A percentile compares a stretch with the other conserved stretches of the same genome.
These are phyloP conservation scores for Sapayoa aenigma DNA, from an alignment of 2,113 vertebrate species.

Conservation along the genomic window DNA sequence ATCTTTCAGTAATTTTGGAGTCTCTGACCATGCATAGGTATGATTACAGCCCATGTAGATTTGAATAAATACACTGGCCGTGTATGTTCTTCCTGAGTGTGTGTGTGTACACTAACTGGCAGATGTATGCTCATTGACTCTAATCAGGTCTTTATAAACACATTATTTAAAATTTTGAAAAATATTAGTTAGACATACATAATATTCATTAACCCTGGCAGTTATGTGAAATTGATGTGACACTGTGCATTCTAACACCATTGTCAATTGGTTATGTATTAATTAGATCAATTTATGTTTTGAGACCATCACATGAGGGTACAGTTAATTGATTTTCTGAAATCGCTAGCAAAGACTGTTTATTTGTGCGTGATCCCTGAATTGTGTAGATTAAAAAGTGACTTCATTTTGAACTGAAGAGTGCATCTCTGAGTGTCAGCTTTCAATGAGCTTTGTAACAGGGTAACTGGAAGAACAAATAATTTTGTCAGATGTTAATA, in stretches of 20 bases:
- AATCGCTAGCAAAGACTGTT: background rate
- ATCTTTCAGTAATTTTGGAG: background rate
- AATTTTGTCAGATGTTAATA: background rate
- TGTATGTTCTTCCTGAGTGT: background rate
- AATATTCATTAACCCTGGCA: background rate
- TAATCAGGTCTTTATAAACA: background rate
- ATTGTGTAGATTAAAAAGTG: background rate
- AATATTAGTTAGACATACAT: background rate
- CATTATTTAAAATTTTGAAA: background rate
- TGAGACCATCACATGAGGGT: background rate
- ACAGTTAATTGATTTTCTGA: background rate
- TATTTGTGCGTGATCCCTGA: background rate
- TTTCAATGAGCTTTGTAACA: background rate
- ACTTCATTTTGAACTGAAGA: background rate
- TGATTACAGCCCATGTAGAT: background rate
- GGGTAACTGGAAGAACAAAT: background rate
- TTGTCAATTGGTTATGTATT: background rate
- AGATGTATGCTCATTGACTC: background rate
- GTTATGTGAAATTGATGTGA: background rate
- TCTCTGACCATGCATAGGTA: background rate
- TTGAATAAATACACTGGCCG: background rate
- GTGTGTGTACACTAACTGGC: background rate
- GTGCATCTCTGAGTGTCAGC: background rate
- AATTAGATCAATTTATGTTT: background rate
- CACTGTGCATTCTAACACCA: background rate